These are phyloP conservation scores for Tamandua tetradactyla DNA, from an alignment of 2,797 vertebrate genomes.

Conservation along the genomic window DNA sequence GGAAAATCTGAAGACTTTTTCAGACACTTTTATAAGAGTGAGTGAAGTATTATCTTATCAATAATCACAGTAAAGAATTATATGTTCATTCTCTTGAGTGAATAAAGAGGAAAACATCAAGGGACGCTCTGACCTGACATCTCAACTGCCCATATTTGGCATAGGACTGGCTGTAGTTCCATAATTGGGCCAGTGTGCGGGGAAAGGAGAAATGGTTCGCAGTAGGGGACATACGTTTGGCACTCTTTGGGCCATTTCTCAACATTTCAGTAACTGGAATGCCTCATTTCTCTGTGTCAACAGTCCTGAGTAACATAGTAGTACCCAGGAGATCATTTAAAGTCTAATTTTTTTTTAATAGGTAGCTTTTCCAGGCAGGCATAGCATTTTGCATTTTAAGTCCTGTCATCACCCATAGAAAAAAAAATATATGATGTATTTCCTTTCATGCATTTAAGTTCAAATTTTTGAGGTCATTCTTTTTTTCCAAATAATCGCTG, in stretches of 20 bases:
- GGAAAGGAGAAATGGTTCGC: constrained; percentile 6
- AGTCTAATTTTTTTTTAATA: constrained; percentile 63
- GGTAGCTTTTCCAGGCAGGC: constrained; percentile 77
- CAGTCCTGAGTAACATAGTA: constrained; percentile 77
- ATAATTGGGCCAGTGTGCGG: neutral
- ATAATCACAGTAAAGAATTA: neutral
- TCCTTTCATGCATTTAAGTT: constrained; percentile 64
- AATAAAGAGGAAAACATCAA: neutral
- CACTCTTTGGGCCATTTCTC: constrained; percentile 49
- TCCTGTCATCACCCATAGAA: constrained; percentile 73
- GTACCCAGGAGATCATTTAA: constrained; percentile 80
- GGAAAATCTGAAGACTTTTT: constrained; percentile 60
- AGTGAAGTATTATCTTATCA: constrained; percentile 34
- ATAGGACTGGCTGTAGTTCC: neutral
- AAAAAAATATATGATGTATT: constrained; percentile 70
- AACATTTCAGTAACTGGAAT: constrained; percentile 69
- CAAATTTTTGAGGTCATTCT: constrained; percentile 66
- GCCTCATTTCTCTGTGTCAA: constrained; percentile 45
- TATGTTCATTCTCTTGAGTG: neutral
- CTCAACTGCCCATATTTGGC: neutral
- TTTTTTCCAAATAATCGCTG: constrained; percentile 64
- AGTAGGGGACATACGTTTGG: constrained; percentile 52
- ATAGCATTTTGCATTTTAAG: constrained; percentile 74
- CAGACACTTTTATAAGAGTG: constrained; percentile 47
- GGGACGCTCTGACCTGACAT: neutral